phyloP scores from a whole-genome alignment of 2,113 vertebrate species.

The Hepsetus odoe region DNA sequence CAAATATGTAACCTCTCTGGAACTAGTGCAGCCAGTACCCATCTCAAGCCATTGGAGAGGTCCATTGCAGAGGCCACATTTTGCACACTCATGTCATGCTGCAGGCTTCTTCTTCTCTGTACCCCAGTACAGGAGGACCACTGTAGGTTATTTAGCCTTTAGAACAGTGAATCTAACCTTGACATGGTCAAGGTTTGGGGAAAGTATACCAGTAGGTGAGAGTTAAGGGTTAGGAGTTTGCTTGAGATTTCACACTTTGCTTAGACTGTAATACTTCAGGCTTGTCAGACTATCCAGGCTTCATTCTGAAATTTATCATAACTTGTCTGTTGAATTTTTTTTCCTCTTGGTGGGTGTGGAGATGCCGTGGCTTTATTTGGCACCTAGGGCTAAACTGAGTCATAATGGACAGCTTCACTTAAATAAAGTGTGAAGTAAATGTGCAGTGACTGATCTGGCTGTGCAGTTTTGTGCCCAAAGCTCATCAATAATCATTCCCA shows the following conservation, averaged over 20 bases:
- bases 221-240: slow-evolving; percentile 12
- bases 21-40: slow-evolving; percentile 71
- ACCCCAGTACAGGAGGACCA: slow-evolving; percentile 80
- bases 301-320: slow-evolving; percentile 24
- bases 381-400: not conserved
- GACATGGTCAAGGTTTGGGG: slow-evolving; percentile 30
- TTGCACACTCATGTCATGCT: slow-evolving; percentile 52
- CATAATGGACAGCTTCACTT: slow-evolving; percentile 25
- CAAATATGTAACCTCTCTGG: slow-evolving; percentile 59
- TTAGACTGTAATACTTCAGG: not conserved
- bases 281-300: slow-evolving; percentile 1
- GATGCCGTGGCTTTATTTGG: slow-evolving; percentile 26
- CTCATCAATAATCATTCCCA: slow-evolving; percentile 39
- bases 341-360: not conserved
- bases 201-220: not conserved
- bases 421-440: slow-evolving; percentile 40
- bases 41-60: slow-evolving; percentile 65
- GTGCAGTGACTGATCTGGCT: slow-evolving; percentile 3
- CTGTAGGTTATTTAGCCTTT: slow-evolving; percentile 84
- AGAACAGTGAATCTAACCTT: slow-evolving; percentile 37
- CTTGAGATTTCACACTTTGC: slow-evolving; percentile 23
- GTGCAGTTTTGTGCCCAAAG: slow-evolving; percentile 1
- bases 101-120: slow-evolving; percentile 82
- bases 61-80: slow-evolving; percentile 14
- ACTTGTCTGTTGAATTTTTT: slow-evolving; percentile 14